Evolutionary conservation across 53 echinoderm and acorn worm genomes (phyloP).

Genomic region (Hippasteria phrygiana): DNA sequence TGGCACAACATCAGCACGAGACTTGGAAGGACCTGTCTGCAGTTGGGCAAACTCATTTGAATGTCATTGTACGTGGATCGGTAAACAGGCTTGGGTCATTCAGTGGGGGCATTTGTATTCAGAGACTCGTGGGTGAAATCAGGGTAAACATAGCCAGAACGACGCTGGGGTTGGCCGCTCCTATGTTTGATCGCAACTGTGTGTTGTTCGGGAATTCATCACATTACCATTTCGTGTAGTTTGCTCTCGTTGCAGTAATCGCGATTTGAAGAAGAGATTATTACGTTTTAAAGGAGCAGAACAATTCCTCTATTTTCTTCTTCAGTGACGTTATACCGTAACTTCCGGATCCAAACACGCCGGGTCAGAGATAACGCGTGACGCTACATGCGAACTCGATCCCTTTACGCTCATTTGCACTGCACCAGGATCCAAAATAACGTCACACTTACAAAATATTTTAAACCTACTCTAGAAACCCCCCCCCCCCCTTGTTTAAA

Average conservation of each 20-base stretch:
- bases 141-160: slow-evolving; percentile 18
- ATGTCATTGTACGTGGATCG: slow-evolving; percentile 1
- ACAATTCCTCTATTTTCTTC: too few species aligned
- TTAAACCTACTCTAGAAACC: too few species aligned
- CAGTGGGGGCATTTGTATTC: not conserved
- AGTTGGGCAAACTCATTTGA: not conserved
- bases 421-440: too few species aligned
- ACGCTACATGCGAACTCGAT: too few species aligned
- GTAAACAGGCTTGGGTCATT: not conserved
- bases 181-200: slow-evolving; percentile 22
- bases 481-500: too few species aligned
- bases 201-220: slow-evolving; percentile 8
- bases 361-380: too few species aligned
- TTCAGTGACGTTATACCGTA: too few species aligned
- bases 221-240: not conserved
- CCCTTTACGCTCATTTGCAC: too few species aligned
- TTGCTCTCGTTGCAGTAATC: not conserved
- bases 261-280: slow-evolving; percentile 17
- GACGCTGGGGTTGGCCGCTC: not conserved
- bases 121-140: not conserved
- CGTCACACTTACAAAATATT: too few species aligned
- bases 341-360: too few species aligned
- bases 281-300: not conserved
- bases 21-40: not conserved
- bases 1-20: not conserved